phyloP scores from a whole-genome alignment of 2,888 invertebrate genomes.

The Nomada fabriciana region DNA sequence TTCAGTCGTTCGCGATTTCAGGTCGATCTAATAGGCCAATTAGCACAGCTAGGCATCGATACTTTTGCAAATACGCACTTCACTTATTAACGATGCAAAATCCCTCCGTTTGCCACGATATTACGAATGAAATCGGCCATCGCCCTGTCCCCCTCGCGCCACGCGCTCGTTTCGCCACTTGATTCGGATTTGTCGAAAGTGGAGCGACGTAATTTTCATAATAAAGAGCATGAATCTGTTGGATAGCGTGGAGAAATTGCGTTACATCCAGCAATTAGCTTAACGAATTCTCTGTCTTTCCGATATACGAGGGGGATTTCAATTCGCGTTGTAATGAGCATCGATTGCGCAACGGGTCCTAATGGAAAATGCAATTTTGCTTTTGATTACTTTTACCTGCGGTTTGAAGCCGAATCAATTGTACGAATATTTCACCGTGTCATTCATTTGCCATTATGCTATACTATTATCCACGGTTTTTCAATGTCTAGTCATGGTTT shows the following conservation, averaged over 20 bases:
- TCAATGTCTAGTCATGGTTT: too few species aligned
- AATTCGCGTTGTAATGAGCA: too few species aligned
- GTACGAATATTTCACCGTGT: too few species aligned
- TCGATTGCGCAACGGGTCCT: too few species aligned
- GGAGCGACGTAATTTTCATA: slow-evolving; percentile 27
- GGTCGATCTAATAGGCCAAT: slow-evolving; percentile 33
- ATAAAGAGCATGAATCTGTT: slow-evolving; percentile 8
- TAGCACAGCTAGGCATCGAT: slow-evolving; percentile 39
- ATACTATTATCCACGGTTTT: too few species aligned
- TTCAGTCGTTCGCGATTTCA: slow-evolving; percentile 40
- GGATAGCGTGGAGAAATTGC: neutral
- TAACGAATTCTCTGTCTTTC: slow-evolving; percentile 14
- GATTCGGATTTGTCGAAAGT: slow-evolving; percentile 17
- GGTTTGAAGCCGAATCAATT: too few species aligned
- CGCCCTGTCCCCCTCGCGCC: too few species aligned
- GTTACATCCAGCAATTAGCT: slow-evolving; percentile 7
- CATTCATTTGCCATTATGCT: too few species aligned
- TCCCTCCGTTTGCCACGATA: slow-evolving; percentile 28
- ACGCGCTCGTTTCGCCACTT: neutral
- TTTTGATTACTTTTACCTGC: too few species aligned
- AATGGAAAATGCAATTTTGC: too few species aligned
- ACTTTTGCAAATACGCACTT: slow-evolving; percentile 35
- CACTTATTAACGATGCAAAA: slow-evolving; percentile 41
- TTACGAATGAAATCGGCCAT: slow-evolving; percentile 22
- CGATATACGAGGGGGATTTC: neutral